Evolutionary conservation across 1,140 invertebrate species (phyloP).

Genomic region (Pseudachorutes palmiensis): DNA sequence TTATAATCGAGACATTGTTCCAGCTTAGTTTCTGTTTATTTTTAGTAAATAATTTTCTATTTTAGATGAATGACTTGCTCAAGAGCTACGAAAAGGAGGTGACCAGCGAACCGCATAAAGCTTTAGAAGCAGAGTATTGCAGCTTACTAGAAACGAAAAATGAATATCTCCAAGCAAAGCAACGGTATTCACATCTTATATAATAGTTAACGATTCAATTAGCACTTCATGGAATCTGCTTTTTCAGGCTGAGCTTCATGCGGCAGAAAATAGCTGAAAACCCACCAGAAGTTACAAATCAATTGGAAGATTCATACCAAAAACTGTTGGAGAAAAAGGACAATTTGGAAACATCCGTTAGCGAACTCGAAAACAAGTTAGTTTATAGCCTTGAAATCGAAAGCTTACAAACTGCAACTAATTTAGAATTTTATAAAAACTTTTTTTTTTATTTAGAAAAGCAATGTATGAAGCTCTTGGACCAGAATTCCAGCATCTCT

Average conservation of each 20-base stretch:
- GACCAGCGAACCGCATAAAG: neutral
- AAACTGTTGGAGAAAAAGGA: neutral
- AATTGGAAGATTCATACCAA: constrained; percentile 7
- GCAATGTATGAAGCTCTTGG: constrained; percentile 22
- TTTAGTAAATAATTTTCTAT: neutral
- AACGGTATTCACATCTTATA: neutral
- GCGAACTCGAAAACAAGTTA: constrained; percentile 13
- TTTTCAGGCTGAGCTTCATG: constrained; percentile 4
- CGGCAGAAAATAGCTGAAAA: constrained; percentile 14
- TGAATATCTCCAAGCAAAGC: neutral
- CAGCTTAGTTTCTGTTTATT: neutral
- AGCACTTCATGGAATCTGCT: neutral
- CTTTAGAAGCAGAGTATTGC: neutral
- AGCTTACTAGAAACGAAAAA: neutral
- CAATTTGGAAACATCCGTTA: neutral
- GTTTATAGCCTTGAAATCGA: neutral
- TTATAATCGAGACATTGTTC: neutral
- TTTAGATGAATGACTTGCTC: neutral
- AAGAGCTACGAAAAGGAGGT: neutral
- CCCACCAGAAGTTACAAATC: constrained; percentile 16
- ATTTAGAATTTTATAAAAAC: neutral
- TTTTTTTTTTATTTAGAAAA: constrained; percentile 6
- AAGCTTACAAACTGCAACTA: neutral
- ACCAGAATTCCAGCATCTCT: constrained; percentile 12
- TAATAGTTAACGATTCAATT: neutral